Base-by-base conservation (phyloP, 2,888 invertebrate genomes). In the Drosophila putrida region DNA sequence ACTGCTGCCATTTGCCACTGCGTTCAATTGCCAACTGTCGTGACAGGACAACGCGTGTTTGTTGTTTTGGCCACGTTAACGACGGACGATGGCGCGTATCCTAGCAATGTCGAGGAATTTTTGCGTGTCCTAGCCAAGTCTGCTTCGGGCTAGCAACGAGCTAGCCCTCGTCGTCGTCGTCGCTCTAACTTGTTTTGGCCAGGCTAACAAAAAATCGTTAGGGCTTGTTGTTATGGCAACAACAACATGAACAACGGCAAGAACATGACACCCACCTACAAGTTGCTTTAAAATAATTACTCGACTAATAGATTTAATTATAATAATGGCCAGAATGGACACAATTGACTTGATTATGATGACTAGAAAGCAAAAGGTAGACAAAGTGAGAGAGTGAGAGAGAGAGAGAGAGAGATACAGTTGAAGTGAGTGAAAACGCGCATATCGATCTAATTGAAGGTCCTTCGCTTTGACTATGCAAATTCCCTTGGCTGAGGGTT, bases 101-200 rank as follows among this genome's bases (percentile, higher is more conserved):
- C 91, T 90, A 90, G 90, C 91, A 90, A 41, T 90, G 78, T 78
- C 64, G 69, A 70, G 84, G 74, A 73, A 71, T 74, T 85, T 80
- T 73, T 82, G 77, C 80, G 83, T 83, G 82, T 39, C 44, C 63
- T 46, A 64, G 63, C 59, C 44, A 36, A 59, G 70, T 55, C 69
- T 59, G 67, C 61, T 66, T 75, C 69, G 70, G 68, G 76, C 69
- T 78, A 78, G 15, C 76, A 69, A 65, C 78, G 69, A 74, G 66
- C 54, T 46, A 78, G 83, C 70, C 76, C 70, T 80, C 60, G 71
- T 44, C 57, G 43, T 43, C 55, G 61, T 55, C 61, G n/a, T n/a
- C 55, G 41, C 44, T 58, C 64, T 35, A 53, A 27, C 60, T 73
- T 88, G 80, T 88, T 89, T 78, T 82, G 88, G 71, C 67, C 81